phyloP scores from a whole-genome alignment of 2,888 invertebrate species.

The Charanyca ferruginea region DNA sequence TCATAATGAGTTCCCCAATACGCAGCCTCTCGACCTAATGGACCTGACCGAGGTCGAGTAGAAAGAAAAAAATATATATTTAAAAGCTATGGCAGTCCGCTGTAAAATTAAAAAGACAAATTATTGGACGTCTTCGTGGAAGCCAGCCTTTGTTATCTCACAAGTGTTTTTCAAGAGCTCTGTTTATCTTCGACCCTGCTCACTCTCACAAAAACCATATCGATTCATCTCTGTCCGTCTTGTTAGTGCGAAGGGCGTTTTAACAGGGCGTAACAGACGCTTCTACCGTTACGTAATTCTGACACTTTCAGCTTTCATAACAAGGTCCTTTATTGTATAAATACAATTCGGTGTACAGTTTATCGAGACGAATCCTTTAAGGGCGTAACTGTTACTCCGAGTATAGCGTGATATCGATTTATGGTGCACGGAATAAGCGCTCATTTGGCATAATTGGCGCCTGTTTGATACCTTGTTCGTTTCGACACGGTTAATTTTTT shows the following conservation, averaged over 20 bases:
- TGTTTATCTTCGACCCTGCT: constrained; percentile 85
- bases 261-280: constrained; percentile 89
- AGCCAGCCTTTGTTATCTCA: constrained; percentile 90
- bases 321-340: constrained; percentile 88
- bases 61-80: constrained; percentile 84
- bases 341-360: constrained; percentile 77
- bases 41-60: constrained; percentile 84
- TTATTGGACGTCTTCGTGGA: constrained; percentile 91
- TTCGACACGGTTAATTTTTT: constrained; percentile 82
- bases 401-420: constrained; percentile 88
- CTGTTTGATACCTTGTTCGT: constrained; percentile 83
- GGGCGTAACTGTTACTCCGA: constrained; percentile 85
- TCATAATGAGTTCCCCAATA: constrained; percentile 87
- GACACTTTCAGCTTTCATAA: constrained; percentile 89
- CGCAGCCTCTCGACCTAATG: constrained; percentile 85
- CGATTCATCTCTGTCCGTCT: constrained; percentile 85
- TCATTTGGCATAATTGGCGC: constrained; percentile 89
- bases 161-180: constrained; percentile 91
- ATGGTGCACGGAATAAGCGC: constrained; percentile 87
- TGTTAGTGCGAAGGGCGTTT: constrained; percentile 87
- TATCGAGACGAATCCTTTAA: constrained; percentile 83
- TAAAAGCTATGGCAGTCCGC: constrained; percentile 89
- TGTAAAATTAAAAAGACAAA: constrained; percentile 91
- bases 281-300: constrained; percentile 88
- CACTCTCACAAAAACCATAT: constrained; percentile 75